A percentile compares a stretch with the other conserved stretches of the same genome.
Conservation (phyloP, 2,888 invertebrate species). For the Philaethria dido region DNA sequence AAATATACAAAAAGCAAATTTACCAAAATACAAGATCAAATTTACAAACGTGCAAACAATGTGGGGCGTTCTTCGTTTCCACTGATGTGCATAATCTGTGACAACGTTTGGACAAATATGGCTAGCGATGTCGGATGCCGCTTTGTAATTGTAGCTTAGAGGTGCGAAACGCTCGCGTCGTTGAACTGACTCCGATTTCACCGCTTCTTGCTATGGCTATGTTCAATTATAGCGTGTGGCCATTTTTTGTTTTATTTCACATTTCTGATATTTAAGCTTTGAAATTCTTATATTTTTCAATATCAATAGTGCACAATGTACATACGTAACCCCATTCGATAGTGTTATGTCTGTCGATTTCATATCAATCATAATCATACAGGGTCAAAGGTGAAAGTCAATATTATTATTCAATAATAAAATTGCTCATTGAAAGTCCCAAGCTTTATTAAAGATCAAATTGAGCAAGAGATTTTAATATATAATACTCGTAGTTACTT, state of each 20-base stretch:
- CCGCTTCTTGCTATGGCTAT: slow-evolving; percentile 21
- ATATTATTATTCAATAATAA: background rate
- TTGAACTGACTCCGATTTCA: slow-evolving; percentile 55
- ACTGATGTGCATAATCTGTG: slow-evolving; percentile 25
- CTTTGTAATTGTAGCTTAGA: slow-evolving; percentile 40
- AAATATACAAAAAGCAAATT: background rate
- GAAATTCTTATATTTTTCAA: background rate
- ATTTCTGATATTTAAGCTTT: background rate
- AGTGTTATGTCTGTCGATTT: no score
- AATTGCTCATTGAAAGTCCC: no score
- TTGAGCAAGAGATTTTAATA: no score
- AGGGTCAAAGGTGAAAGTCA: background rate
- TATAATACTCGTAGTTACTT: no score
- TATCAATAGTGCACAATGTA: no score
- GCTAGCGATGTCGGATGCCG: slow-evolving; percentile 33
- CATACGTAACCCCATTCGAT: no score
- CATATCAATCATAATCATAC: background rate
- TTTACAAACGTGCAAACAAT: background rate
- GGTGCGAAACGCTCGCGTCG: slow-evolving; percentile 50
- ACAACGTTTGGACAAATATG: slow-evolving; percentile 39
- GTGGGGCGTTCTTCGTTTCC: slow-evolving; percentile 1
- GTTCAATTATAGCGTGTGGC: slow-evolving; percentile 6
- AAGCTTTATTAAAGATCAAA: no score
- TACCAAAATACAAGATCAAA: background rate
- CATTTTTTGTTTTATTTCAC: slow-evolving; percentile 1